Evolutionary conservation across 2,888 invertebrate genomes (phyloP).

Genomic region (Lepidocyrtoides sp.): DNA sequence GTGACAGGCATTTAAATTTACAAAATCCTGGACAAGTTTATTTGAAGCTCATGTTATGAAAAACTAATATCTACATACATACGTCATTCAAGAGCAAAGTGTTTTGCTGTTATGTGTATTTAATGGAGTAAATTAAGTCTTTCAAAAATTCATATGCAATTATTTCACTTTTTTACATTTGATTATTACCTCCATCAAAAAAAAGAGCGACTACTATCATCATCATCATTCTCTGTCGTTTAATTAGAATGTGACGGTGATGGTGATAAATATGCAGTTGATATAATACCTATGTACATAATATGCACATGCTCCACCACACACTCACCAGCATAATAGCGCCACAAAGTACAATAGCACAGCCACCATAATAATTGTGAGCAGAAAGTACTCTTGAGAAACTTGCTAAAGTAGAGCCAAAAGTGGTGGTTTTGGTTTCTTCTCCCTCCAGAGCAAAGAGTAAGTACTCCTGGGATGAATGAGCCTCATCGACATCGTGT

Average conservation of each 20-base stretch:
- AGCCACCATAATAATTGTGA: neutral
- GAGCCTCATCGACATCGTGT: constrained; percentile 31
- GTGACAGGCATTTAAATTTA: no score
- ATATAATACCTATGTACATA: no score
- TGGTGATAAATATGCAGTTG: neutral
- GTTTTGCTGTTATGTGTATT: no score
- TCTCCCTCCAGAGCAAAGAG: neutral
- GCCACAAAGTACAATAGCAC: neutral
- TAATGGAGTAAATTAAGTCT: neutral
- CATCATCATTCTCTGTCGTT: neutral
- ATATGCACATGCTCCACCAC: neutral
- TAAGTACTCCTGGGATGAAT: constrained; percentile 36
- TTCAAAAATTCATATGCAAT: neutral
- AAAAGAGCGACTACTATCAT: neutral
- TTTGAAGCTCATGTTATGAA: no score
- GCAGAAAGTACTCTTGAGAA: constrained; percentile 7
- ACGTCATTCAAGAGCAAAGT: no score
- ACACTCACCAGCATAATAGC: neutral
- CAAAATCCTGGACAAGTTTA: no score
- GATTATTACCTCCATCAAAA: neutral
- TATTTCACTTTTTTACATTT: neutral
- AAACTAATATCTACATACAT: no score
- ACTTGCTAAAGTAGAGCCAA: constrained; percentile 12
- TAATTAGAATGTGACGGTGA: constrained; percentile 34
- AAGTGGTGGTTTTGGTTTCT: constrained; percentile 25